These are phyloP conservation scores for Busseola fusca DNA, from an alignment of 2,888 invertebrate genomes.

Conservation along the genomic window DNA sequence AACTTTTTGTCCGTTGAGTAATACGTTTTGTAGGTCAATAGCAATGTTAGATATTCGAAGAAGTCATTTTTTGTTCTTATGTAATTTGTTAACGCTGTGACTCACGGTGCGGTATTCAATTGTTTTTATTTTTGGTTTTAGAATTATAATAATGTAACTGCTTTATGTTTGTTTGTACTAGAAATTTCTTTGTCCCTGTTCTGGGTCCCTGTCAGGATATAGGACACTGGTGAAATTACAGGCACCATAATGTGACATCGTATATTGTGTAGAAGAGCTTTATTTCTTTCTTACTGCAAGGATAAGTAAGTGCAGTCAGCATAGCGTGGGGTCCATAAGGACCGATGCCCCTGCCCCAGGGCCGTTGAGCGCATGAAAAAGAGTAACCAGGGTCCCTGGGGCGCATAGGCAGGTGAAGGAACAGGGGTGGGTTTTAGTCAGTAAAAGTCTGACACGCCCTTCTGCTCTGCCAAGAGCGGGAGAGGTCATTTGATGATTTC, in stretches of 20 bases:
- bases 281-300: background rate
- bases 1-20: conserved; percentile 62
- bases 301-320: no score
- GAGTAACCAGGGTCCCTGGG: no score
- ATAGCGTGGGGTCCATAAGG: no score
- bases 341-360: no score
- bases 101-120: background rate
- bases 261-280: background rate
- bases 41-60: conserved; percentile 53
- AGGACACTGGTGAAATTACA: background rate
- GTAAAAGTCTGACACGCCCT: no score
- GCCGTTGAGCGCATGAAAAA: no score
- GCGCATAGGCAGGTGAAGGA: no score
- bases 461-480: no score
- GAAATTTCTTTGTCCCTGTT: no score
- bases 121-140: conserved; percentile 5
- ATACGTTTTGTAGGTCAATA: conserved; percentile 71
- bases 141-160: background rate
- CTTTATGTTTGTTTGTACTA: background rate
- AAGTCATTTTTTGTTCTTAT: conserved; percentile 39
- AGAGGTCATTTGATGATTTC: no score
- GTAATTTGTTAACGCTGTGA: conserved; percentile 10
- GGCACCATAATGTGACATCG: background rate
- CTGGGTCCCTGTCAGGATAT: background rate
- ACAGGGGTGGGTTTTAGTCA: no score